phyloP scores from a whole-genome alignment of 2,797 vertebrate genomes.

The Emys orbicularis region DNA sequence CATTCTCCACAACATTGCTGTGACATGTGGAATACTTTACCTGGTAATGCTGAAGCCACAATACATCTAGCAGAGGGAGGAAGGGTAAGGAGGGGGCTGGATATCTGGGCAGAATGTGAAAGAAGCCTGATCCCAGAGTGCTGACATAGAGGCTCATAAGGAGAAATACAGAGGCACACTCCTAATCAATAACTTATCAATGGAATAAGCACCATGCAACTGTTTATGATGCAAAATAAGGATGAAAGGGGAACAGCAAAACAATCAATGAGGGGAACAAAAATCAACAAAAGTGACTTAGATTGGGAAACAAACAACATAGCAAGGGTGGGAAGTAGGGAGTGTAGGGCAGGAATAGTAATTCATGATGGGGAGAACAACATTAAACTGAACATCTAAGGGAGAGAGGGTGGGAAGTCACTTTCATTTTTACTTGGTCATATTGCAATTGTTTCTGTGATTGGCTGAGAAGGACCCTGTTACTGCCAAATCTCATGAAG shows the following conservation, averaged over 20 bases:
- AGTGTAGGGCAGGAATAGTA: too few species aligned
- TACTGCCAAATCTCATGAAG: not conserved
- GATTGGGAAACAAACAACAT: not conserved
- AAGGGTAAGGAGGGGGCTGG: too few species aligned
- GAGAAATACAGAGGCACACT: not conserved
- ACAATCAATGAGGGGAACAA: too few species aligned
- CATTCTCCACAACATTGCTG: too few species aligned
- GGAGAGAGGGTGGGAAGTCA: not conserved
- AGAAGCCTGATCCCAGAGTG: too few species aligned
- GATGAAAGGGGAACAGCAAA: not conserved
- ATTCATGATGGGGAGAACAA: not conserved
- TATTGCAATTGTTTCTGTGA: not conserved
- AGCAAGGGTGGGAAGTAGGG: not conserved
- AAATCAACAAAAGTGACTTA: not conserved
- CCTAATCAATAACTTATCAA: not conserved
- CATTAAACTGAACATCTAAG: not conserved
- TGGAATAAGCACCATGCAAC: not conserved
- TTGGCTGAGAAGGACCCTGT: not conserved
- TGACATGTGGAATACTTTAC: too few species aligned
- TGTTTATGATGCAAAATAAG: not conserved
- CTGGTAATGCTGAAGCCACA: too few species aligned
- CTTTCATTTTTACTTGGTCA: not conserved
- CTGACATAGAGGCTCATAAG: not conserved
- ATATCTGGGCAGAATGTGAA: too few species aligned
- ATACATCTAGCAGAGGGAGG: too few species aligned